These are phyloP conservation scores for Zaprionus capensis DNA, from an alignment of 1,140 invertebrate species.

Conservation along the genomic window DNA sequence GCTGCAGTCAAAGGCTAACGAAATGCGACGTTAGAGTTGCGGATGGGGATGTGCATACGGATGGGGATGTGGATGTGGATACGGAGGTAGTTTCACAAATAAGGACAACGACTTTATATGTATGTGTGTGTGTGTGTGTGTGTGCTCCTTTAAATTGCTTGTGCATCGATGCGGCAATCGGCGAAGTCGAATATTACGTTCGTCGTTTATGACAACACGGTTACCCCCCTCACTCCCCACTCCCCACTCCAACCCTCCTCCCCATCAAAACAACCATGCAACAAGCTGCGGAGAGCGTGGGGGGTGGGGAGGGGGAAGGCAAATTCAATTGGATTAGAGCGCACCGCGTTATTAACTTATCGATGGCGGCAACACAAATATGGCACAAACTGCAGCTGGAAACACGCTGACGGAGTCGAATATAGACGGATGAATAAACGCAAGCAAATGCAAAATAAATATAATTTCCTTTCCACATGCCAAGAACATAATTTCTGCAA, in stretches of 20 bases:
- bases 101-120: conserved; percentile 22
- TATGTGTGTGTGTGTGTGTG: conserved; percentile 17
- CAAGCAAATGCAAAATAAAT: conserved; percentile 8
- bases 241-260: neutral
- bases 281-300: neutral
- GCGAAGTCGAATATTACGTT: conserved; percentile 39
- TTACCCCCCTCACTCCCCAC: neutral
- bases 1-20: conserved; percentile 48
- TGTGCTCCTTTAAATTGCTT: conserved; percentile 45
- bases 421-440: neutral
- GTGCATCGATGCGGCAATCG: conserved; percentile 42
- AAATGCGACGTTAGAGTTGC: conserved; percentile 30
- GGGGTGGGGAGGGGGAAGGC: neutral
- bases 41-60: neutral
- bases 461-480: neutral
- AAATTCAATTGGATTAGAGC: conserved; percentile 28
- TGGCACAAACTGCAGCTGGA: neutral
- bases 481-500: neutral
- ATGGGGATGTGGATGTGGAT: conserved; percentile 6
- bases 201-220: conserved; percentile 42
- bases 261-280: neutral
- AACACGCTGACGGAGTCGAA: neutral
- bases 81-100: conserved; percentile 40
- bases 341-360: conserved; percentile 5
- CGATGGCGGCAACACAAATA: neutral